phyloP scores from a whole-genome alignment of 1,140 invertebrate species.

The Apolygus lucorum region DNA sequence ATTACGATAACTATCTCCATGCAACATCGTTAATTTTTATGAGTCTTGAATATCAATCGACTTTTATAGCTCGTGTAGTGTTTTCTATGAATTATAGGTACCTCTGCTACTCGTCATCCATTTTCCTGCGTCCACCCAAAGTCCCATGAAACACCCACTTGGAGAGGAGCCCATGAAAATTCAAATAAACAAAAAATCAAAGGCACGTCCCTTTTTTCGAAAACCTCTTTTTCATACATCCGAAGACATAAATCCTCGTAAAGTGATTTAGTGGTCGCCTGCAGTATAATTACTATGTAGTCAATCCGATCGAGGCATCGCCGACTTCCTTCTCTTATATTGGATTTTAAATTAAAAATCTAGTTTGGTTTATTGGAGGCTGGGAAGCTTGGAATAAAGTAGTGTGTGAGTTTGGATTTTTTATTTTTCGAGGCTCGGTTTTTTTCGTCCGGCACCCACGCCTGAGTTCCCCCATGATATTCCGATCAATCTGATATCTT shows the following conservation, averaged over 20 bases:
- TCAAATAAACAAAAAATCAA: background rate
- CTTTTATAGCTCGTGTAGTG: background rate
- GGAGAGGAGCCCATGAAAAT: too few species aligned
- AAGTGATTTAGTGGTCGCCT: conserved; percentile 4
- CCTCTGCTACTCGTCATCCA: too few species aligned
- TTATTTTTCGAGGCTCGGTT: background rate
- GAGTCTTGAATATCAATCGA: background rate
- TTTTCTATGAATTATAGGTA: too few species aligned
- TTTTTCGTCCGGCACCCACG: background rate
- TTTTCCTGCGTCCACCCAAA: too few species aligned
- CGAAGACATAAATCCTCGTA: conserved; percentile 1
- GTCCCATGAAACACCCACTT: too few species aligned
- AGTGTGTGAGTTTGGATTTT: too few species aligned
- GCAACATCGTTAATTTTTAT: too few species aligned
- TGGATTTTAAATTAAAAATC: conserved; percentile 15
- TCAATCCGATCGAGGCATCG: too few species aligned
- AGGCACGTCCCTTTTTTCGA: background rate
- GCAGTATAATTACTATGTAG: conserved; percentile 1
- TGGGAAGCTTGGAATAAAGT: background rate
- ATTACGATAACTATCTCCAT: too few species aligned
- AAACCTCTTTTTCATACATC: conserved; percentile 8
- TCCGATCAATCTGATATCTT: too few species aligned
- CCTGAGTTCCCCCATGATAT: too few species aligned
- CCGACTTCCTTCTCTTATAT: conserved; percentile 3
- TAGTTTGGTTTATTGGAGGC: conserved; percentile 1